Percentiles rank a stretch among this genome's conserved stretches.
Evolutionary conservation across 2,113 vertebrate species (phyloP).

Genomic region (Condylura cristata): DNA sequence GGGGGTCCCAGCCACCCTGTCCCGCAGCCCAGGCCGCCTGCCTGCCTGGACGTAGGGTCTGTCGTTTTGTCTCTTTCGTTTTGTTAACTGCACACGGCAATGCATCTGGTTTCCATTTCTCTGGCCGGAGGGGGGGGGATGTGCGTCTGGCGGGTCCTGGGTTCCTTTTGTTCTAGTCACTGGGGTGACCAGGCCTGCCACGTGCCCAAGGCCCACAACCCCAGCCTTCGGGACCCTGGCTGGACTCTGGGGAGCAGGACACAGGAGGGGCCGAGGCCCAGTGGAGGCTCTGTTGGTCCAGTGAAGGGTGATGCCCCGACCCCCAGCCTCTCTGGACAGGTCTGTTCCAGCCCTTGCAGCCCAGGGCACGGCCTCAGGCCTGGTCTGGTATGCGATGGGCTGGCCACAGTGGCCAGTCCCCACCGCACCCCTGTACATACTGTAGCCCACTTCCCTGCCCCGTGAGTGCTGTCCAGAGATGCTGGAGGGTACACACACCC

Average conservation of each 20-base stretch:
- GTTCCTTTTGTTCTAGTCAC: neutral
- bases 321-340: neutral
- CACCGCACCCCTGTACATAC: neutral
- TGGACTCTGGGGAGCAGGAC: neutral
- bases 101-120: neutral
- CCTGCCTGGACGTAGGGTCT: accelerated
- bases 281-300: neutral
- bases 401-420: neutral
- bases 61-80: accelerated
- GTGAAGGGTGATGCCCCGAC: no score
- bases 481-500: neutral
- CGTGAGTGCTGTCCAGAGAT: neutral
- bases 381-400: neutral
- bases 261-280: neutral
- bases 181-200: neutral
- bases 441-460: neutral
- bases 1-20: neutral
- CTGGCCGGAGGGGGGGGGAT: neutral
- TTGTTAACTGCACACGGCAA: slow-evolving; percentile 19
- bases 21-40: neutral
- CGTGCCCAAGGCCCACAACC: neutral
- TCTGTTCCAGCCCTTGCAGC: neutral
- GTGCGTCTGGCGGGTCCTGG: neutral
- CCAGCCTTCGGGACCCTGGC: neutral
- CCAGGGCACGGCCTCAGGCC: neutral